These are phyloP conservation scores for Drosophila barbarae DNA, from an alignment of 2,888 invertebrate species.

Conservation along the genomic window DNA sequence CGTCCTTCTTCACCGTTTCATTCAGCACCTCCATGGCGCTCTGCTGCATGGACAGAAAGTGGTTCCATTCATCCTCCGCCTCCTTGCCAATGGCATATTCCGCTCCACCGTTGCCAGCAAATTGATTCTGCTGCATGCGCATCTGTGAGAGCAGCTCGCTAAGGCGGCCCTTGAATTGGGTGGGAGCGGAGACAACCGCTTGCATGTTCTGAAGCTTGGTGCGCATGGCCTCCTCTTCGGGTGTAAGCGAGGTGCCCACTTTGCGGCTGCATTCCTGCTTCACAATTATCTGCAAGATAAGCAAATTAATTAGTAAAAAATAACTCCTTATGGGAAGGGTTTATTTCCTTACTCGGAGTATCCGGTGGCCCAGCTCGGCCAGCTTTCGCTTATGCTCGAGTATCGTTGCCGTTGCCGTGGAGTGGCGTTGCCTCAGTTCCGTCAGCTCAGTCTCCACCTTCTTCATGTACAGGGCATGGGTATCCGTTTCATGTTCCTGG, in stretches of 20 bases:
- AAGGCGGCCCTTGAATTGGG: constrained; percentile 95
- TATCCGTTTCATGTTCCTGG: constrained; percentile 90
- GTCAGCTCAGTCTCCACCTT: constrained; percentile 89
- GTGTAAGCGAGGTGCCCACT: constrained; percentile 90
- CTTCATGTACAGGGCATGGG: constrained; percentile 90
- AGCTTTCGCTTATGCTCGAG: constrained; percentile 90
- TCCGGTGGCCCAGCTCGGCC: constrained; percentile 89
- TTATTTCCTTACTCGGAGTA: constrained; percentile 84
- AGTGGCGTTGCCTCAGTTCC: constrained; percentile 89
- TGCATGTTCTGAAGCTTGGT: constrained; percentile 92
- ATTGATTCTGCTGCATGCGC: constrained; percentile 85
- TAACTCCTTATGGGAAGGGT: fast-evolving
- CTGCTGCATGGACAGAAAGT: constrained; percentile 92
- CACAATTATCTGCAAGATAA: constrained; percentile 87
- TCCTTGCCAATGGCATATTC: constrained; percentile 90
- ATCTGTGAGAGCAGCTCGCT: constrained; percentile 95
- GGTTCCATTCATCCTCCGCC: constrained; percentile 85
- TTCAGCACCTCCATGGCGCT: constrained; percentile 92
- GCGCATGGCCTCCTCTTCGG: constrained; percentile 94
- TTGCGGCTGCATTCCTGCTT: constrained; percentile 94
- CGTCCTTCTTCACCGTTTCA: constrained; percentile 89
- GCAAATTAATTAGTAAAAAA: background rate
- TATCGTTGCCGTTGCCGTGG: constrained; percentile 88
- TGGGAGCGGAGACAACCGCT: constrained; percentile 92
- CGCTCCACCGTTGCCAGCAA: constrained; percentile 82